phyloP scores from a whole-genome alignment of 2,113 vertebrate species.

The Dolichotis patagonum region DNA sequence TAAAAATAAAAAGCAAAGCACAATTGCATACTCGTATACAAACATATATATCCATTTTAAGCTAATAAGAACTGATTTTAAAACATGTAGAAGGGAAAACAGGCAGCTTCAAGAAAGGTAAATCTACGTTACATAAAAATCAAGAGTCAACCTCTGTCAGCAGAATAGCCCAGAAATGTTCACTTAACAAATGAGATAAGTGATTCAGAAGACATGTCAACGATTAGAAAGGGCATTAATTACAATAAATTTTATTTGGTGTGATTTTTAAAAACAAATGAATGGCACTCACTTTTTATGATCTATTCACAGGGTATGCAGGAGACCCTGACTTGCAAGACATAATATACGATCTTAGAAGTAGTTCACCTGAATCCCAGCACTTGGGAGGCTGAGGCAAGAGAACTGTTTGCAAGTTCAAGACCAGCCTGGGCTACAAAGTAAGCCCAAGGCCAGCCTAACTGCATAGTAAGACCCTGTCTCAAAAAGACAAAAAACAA shows the following conservation, averaged over 20 bases:
- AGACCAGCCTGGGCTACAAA: no score
- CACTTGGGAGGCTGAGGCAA: no score
- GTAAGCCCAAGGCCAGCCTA: no score
- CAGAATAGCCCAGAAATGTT: background rate
- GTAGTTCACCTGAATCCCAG: background rate
- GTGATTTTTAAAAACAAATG: background rate
- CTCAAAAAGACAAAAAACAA: no score
- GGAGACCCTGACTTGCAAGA: background rate
- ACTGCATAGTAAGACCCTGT: no score
- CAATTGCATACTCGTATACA: background rate
- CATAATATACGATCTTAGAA: background rate
- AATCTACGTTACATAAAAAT: background rate
- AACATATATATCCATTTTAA: background rate
- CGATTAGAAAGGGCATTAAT: background rate
- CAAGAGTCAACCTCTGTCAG: background rate
- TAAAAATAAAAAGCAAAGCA: background rate
- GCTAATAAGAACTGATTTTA: background rate
- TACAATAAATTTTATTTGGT: background rate
- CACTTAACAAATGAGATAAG: background rate
- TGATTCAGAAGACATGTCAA: background rate
- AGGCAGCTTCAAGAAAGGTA: background rate
- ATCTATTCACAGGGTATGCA: background rate
- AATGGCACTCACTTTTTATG: background rate
- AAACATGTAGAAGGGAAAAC: background rate
- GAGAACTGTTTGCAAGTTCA: no score